These are phyloP conservation scores for Ceyx margarethae DNA, from an alignment of 2,113 vertebrate species.

Conservation along the genomic window DNA sequence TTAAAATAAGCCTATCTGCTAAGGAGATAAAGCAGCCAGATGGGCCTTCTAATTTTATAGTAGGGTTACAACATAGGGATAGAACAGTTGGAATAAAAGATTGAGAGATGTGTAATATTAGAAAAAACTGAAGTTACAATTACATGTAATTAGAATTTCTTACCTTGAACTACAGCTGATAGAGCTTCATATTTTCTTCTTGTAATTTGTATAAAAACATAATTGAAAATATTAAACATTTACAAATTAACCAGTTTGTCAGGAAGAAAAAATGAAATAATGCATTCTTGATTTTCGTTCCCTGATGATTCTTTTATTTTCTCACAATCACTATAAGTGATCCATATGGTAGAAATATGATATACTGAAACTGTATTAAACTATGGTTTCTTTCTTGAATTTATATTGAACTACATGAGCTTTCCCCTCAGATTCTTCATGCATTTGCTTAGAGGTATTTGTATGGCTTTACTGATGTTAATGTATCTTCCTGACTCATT, in stretches of 20 bases:
- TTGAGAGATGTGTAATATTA: background rate
- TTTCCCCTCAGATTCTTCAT: background rate
- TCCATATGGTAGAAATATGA: background rate
- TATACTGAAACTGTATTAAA: background rate
- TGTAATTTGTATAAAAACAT: constrained; percentile 34
- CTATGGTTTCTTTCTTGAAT: background rate
- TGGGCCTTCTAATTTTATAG: constrained; percentile 12
- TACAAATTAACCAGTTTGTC: constrained; percentile 37
- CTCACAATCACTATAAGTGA: background rate
- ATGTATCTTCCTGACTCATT: background rate
- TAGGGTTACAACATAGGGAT: background rate
- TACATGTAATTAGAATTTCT: constrained; percentile 37
- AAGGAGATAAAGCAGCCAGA: constrained; percentile 18
- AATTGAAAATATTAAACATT: constrained; percentile 48
- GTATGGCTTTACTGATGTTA: background rate
- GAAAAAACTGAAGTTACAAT: constrained; percentile 47
- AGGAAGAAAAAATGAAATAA: background rate
- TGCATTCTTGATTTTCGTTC: background rate
- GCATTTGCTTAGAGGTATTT: background rate
- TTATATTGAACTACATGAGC: background rate
- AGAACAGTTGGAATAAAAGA: constrained; percentile 10
- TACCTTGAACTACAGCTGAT: constrained; percentile 23
- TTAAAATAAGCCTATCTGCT: background rate
- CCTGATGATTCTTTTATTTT: background rate
- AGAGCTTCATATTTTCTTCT: constrained; percentile 30